Evolutionary conservation across 2,797 vertebrate genomes (phyloP), one percentile per base, ranked within the genome.

Genomic region (Muscicapa striata): DNA sequence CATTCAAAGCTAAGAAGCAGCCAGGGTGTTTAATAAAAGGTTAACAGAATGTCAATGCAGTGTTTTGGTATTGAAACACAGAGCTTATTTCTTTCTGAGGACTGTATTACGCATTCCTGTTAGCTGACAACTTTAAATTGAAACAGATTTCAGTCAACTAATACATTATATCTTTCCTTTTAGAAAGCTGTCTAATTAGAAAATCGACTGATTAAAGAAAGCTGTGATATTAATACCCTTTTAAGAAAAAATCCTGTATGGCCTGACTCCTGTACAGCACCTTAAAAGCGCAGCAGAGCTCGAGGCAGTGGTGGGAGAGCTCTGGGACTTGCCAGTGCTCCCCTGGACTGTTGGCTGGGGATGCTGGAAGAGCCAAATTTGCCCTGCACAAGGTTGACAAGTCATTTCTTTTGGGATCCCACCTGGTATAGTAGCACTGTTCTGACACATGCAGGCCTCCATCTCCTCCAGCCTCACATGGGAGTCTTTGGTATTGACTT

Each of bases 381-480:
- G 12, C 15, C n/a, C 46, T 49, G 22, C 2, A 12, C 26, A 32
- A 59, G 3, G 8, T 10, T 81, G 77, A 30, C 7, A 36, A 67
- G 32, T 13, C 29, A 7, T 40, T 70, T 78, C 49, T 52, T 84
- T 30, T 72, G 66, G 29, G 36, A 55, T 59, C 32, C 54, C 62
- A 1, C 9, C 34, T n/a, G 6, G 5, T 16, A 11, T 34, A 2
- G 5, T 12, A 38, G 27, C 40, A 20, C 32, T 67, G 24, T 24
- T n/a, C 11, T 58, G 36, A 18, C 12, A 30, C 40, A 4, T 7
- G 15, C 6, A 32, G 18, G 23, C 34, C 51, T 66, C 10, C 32
- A 70, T 4, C 9, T 84, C 30, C 10, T 59, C 15, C 52, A 55
- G 1, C 18, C 66, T 81, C 0, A 0, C 49, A 26, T 1, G 2